These are phyloP conservation scores for Martes martes DNA, from an alignment of 2,113 vertebrate species.

Conservation along the genomic window DNA sequence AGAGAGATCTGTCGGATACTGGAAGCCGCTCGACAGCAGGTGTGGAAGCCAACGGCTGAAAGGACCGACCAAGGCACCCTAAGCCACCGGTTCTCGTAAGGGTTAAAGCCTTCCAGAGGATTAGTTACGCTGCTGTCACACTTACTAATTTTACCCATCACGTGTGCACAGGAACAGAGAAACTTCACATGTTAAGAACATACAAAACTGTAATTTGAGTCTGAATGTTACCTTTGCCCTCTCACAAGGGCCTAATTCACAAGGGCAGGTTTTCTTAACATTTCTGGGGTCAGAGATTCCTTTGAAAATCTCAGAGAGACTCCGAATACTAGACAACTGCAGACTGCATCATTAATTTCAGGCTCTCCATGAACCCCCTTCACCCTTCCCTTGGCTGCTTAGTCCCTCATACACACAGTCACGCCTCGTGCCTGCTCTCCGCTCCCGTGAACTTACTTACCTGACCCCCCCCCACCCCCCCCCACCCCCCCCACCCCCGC, in stretches of 20 bases:
- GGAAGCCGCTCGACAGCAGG: background rate
- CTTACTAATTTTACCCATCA: background rate
- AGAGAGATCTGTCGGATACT: background rate
- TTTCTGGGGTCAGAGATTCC: background rate
- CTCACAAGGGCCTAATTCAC: background rate
- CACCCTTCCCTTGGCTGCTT: background rate
- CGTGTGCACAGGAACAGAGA: background rate
- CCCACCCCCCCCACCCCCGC: no score
- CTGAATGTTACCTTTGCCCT: background rate
- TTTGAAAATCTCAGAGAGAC: background rate
- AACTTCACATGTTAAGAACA: background rate
- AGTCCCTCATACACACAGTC: background rate
- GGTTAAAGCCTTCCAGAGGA: background rate
- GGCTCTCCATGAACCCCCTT: background rate
- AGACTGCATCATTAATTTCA: background rate
- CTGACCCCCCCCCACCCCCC: no score
- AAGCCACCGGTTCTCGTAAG: background rate
- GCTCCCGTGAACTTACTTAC: background rate
- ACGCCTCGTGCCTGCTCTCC: background rate
- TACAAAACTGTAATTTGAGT: background rate
- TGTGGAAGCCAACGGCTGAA: background rate
- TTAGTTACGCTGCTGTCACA: background rate
- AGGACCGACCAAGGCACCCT: background rate
- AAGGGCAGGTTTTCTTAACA: background rate
- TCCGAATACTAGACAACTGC: background rate